Evolutionary conservation across 2,797 vertebrate genomes (phyloP), one percentile per base, ranked within the genome.

Genomic region (Kryptopterus vitreolus): DNA sequence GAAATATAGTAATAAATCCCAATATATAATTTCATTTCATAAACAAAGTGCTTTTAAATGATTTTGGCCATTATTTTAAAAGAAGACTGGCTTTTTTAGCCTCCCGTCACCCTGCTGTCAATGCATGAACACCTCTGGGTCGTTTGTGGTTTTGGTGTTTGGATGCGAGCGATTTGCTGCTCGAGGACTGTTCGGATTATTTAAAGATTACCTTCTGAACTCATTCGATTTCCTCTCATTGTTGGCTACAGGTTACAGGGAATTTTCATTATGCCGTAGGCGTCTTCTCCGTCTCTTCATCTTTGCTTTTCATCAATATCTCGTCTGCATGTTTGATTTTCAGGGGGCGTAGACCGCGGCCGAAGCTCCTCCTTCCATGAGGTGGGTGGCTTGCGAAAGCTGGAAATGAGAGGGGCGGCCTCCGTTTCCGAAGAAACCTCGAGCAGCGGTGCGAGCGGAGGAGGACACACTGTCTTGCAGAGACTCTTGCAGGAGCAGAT

Each of bases 401-500:
- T 93, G 91, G 95, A 96, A 91, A 99, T 99, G 98, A 98, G 97
- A 94, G 94, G 95, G 68, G 93, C 96, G 85, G 94, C 95, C 79
- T 86, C 85, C 26, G 79, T 86, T 80, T 86, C 85, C 22, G 98
- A 98, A 78, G 96, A 96, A 87, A 91, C 95, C 52, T 93, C 96
- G 86, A 95, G 92, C 82, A 94, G 68, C 38, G 83, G 84, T 16
- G 76, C 85, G 68, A 89, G 91, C 0, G 87, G 91, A 0, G 86
- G 90, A 72, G 89, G 94, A 91, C 96, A 95, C 7, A 96, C 95
- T 35, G 97, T 99, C 83, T 93, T 99, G 85, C 98, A 99, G 88
- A 96, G 98, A 85, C 95, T 99, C 91, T 93, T 99, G 87, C 98
- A 99, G 92, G 98, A 99, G 92, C 96, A 99, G 92, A 96, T 99